phyloP scores from a whole-genome alignment of 2,888 invertebrate species.

The Prenolepis imparis region DNA sequence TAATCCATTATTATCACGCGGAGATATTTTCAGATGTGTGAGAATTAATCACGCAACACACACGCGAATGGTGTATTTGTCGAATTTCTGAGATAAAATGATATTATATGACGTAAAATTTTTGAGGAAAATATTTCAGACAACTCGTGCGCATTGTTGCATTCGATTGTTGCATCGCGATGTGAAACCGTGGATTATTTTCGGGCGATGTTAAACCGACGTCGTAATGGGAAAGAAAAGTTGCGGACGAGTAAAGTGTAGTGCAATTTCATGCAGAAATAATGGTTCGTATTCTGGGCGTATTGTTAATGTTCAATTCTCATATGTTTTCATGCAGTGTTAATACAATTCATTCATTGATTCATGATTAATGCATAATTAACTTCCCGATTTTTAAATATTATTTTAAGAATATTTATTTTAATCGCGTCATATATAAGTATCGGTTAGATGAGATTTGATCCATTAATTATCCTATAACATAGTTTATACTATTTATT shows the following conservation, averaged over 20 bases:
- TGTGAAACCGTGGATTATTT: conserved; percentile 15
- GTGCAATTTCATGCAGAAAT: conserved; percentile 38
- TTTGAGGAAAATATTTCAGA: neutral
- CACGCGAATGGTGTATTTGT: neutral
- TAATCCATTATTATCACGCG: neutral
- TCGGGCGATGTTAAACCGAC: neutral
- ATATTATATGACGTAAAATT: neutral
- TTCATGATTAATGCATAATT: neutral
- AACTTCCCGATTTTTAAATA: neutral
- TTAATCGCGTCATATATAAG: neutral
- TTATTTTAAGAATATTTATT: neutral
- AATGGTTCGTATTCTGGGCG: conserved; percentile 47
- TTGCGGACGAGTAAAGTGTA: conserved; percentile 36
- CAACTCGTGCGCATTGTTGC: too few species aligned
- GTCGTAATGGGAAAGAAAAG: conserved; percentile 32
- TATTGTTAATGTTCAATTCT: conserved; percentile 5
- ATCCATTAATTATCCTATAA: neutral
- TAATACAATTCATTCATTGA: neutral
- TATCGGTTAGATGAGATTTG: neutral
- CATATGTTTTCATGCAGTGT: neutral
- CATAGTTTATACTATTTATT: too few species aligned
- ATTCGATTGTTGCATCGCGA: neutral
- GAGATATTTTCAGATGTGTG: neutral
- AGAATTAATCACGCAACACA: neutral
- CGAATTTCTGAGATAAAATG: neutral